A percentile compares a stretch with the other conserved stretches of the same genome.
These are phyloP conservation scores for Epizoanthus fatuus DNA, from an alignment of 92 coral and sea anemone genomes.

Conservation along the genomic window DNA sequence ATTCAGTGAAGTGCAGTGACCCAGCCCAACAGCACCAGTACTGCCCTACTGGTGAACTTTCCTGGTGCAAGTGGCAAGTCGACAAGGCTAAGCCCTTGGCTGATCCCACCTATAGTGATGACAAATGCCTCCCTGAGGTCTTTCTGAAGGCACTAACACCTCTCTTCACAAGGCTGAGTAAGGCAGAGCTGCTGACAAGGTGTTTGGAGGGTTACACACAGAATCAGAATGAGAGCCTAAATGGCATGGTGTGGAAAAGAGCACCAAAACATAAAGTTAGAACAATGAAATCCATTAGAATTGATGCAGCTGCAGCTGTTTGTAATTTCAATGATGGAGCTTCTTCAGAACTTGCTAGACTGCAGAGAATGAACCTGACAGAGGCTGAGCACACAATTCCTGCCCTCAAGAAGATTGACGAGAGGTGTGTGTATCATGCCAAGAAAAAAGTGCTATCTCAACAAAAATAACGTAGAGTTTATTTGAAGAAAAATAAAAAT, in stretches of 20 bases:
- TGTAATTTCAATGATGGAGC: conserved; percentile 17
- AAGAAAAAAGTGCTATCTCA: neutral
- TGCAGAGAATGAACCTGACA: conserved; percentile 18
- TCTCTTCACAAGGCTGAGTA: conserved; percentile 1
- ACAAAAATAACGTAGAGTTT: too few relatives aligned
- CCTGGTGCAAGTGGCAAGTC: conserved; percentile 24
- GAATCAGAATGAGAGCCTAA: neutral
- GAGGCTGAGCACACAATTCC: conserved; percentile 32
- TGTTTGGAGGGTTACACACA: conserved; percentile 4
- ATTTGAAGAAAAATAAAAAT: neutral
- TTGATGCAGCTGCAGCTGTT: conserved; percentile 36
- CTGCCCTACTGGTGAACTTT: conserved; percentile 9
- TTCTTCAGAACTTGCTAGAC: conserved; percentile 17
- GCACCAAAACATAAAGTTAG: neutral
- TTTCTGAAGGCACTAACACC: conserved; percentile 6
- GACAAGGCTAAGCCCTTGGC: conserved; percentile 10
- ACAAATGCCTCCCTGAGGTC: conserved; percentile 19
- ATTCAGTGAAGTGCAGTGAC: conserved; percentile 17
- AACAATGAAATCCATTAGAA: neutral
- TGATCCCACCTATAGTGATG: conserved; percentile 7
- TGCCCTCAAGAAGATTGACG: neutral
- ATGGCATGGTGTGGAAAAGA: neutral
- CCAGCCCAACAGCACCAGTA: conserved; percentile 21
- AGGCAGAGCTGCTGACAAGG: conserved; percentile 13
- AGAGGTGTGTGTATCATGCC: neutral